A percentile compares a stretch with the other conserved stretches of the same genome.
Conservation (phyloP, 2,113 vertebrate species). For the Pyrgilauda ruficollis region DNA sequence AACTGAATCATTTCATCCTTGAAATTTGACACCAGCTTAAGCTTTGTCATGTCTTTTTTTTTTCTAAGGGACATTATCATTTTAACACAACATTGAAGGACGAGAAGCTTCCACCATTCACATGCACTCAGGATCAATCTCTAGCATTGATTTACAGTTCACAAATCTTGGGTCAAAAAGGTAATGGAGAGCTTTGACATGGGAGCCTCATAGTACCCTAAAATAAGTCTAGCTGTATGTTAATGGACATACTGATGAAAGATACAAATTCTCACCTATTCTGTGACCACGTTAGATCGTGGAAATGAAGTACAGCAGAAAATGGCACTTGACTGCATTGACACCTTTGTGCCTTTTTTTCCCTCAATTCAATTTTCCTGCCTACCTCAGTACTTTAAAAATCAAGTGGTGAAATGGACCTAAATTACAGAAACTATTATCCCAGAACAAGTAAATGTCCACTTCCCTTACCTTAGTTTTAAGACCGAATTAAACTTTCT, state of each 20-base stretch:
- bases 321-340: neutral
- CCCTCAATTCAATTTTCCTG: neutral
- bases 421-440: neutral
- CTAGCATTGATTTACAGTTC: neutral
- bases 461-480: neutral
- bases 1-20: neutral
- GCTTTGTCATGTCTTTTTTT: neutral
- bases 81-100: neutral
- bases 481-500: neutral
- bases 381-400: neutral
- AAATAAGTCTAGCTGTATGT: neutral
- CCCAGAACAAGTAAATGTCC: neutral
- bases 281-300: neutral
- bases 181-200: neutral
- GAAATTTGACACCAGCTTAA: neutral
- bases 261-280: neutral
- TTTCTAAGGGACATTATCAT: neutral
- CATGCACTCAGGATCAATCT: neutral
- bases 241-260: neutral
- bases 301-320: neutral
- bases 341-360: neutral
- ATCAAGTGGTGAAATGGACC: neutral
- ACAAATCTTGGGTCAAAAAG: neutral
- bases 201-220: neutral
- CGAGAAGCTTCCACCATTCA: neutral